Base-by-base conservation (phyloP, 2,797 vertebrate species). In the Vultur gryphus region DNA sequence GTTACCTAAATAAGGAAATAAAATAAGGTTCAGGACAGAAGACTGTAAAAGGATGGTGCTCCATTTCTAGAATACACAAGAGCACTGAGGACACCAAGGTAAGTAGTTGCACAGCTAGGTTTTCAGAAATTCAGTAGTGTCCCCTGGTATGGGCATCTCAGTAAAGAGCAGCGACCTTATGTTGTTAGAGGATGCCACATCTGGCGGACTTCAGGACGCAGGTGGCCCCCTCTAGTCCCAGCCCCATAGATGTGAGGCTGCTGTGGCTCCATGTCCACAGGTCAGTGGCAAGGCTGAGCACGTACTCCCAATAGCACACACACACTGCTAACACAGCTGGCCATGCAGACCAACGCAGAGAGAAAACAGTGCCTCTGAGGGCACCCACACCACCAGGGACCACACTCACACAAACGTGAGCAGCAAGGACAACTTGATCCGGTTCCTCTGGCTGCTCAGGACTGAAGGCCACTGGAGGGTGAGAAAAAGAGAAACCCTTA, bases 1-100 rank as follows among this genome's bases (percentile, higher is more conserved):
- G 33, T 46, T 33, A 67, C 61, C 83, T 90, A 88, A 93, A 85
- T 75, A 84, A 91, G 35, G 65, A 78, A 92, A 76, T 59, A 59
- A 86, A 85, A 75, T 51, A 69, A 69, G 28, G 13, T 82, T 78
- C 33, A 58, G n/a, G 48, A 66, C 55, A 58, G 35, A 66, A 67
- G 57, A 29, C 23, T 48, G 8, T n/a, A 52, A 41, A 93, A 89
- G 33, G 12, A 41, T 2, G 2, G 4, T n/a, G 46, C 44, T 73
- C 55, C 13, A 20, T 70, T 94, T 93, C 89, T 69, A 57, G 28
- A 73, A 57, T 46, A 70, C 13, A 16, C 11, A 61, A 65, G 65
- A 91, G n/a, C 49, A 58, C 39, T 8, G 24, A 71, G 57, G 52
- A 49, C 51, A 66, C 19, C 10, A 21, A 76, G 23, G 15, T 31